phyloP scores from a whole-genome alignment of 2,888 invertebrate genomes.

The Synergus japonicus region DNA sequence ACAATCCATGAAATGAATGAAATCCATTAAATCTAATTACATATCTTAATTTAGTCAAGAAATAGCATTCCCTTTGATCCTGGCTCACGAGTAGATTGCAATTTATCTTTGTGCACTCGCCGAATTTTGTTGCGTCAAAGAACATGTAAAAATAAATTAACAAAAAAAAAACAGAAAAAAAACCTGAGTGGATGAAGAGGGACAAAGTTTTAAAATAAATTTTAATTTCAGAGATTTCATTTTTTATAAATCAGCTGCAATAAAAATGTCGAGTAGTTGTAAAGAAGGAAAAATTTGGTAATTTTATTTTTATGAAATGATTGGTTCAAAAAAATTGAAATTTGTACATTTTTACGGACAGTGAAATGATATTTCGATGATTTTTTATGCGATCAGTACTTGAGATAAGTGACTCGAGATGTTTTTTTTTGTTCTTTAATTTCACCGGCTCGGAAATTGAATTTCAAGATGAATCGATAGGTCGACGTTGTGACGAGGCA shows the following conservation, averaged over 20 bases:
- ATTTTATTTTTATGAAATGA: no score
- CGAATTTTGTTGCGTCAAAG: not conserved
- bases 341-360: not conserved
- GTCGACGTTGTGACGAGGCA: slow-evolving; percentile 21
- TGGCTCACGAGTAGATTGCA: not conserved
- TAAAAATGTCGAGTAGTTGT: not conserved
- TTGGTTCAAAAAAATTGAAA: not conserved
- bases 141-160: not conserved
- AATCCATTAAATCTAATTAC: not conserved
- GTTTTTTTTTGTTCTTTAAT: not conserved
- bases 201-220: not conserved
- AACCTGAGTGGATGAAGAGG: not conserved
- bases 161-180: not conserved
- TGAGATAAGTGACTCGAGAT: not conserved
- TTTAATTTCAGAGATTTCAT: not conserved
- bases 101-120: not conserved
- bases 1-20: not conserved
- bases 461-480: slow-evolving; percentile 29
- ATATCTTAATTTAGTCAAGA: not conserved
- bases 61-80: not conserved
- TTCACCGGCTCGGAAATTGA: slow-evolving; percentile 2
- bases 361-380: not conserved
- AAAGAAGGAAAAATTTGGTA: not conserved
- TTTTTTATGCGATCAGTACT: not conserved
- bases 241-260: not conserved